Evolutionary conservation across 2,113 vertebrate genomes (phyloP), one percentile per base, ranked within the genome.

Genomic region (Cryptomyrus ogoouensis): DNA sequence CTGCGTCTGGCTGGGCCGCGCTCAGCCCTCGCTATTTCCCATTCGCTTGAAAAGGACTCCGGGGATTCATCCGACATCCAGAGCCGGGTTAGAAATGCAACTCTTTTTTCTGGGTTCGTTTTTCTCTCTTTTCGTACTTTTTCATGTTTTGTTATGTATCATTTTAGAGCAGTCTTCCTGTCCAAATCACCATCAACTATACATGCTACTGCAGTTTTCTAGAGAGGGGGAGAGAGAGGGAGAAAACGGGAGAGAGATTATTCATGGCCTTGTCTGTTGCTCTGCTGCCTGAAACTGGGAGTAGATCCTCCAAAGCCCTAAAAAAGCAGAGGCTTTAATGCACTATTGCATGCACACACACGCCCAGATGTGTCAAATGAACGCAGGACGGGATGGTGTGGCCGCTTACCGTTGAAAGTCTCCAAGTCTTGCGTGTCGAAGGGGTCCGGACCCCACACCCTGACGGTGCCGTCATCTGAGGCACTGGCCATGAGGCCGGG

Each of bases 181-280:
- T 97, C 96, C 95, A 90, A 94, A 95, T 97, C 95, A 95, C 97
- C 97, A 99, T 99, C 98, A 99, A 98, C 98, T 99, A 97, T 99
- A 98, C 98, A 99, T 99, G 95, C 97, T 99, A 96, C 97, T 98
- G 98, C 97, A 97, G 96, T 98, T 98, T 96, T 99, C 98, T 99
- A 96, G 53, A 90, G 93, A 66, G 35, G 88, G 80, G 89, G 27
- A 62, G 83, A 77, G 27, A 58, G 31, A 62, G 35, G 70, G 58
- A 88, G 90, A 56, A 27, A 27, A 93, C 58, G 42, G 88, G 83
- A 70, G 27, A 58, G 74, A 89, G 90, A 58, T 84, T 2, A 83
- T 56, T 87, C 24, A 88, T 19, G 0, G 39, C 44, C 24, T 44
- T 21, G 42, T 49, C 42, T 85, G 19, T 19, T 49, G 46, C 44